Conservation (phyloP, 2,888 invertebrate genomes). For the Nephrotoma guestfalica region DNA sequence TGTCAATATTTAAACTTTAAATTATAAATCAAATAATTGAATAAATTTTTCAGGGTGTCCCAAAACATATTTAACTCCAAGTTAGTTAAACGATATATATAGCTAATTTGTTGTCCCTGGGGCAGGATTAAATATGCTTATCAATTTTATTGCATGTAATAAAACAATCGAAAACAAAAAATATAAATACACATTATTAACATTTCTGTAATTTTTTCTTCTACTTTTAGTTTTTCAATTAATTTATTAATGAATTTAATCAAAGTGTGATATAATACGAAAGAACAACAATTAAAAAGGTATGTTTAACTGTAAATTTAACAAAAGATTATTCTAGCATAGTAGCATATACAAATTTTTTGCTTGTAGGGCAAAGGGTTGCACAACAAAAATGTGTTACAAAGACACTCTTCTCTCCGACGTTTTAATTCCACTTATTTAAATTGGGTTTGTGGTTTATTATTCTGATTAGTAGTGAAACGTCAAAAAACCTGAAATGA, state of each 20-base stretch:
- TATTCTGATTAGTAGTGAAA: not conserved
- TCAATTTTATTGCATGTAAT: not conserved
- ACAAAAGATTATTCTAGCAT: not conserved
- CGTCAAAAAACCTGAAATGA: not conserved
- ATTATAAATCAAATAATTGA: no score
- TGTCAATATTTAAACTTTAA: no score
- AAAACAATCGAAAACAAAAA: not conserved
- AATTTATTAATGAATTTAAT: not conserved
- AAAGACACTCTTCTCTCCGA: no score
- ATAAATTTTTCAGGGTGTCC: no score
- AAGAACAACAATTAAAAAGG: not conserved
- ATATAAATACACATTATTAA: not conserved
- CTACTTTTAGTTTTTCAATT: not conserved
- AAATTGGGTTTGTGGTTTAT: not conserved
- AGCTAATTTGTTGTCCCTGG: not conserved
- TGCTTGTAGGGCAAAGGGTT: no score
- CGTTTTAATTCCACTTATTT: not conserved
- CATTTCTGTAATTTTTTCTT: not conserved
- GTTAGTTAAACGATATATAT: no score
- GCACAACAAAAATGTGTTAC: no score
- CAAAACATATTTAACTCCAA: no score
- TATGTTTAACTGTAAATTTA: not conserved
- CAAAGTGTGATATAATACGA: not conserved
- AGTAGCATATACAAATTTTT: no score
- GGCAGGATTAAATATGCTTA: not conserved